phyloP scores from a whole-genome alignment of 2,797 vertebrate genomes.

The Crypturellus tataupa region DNA sequence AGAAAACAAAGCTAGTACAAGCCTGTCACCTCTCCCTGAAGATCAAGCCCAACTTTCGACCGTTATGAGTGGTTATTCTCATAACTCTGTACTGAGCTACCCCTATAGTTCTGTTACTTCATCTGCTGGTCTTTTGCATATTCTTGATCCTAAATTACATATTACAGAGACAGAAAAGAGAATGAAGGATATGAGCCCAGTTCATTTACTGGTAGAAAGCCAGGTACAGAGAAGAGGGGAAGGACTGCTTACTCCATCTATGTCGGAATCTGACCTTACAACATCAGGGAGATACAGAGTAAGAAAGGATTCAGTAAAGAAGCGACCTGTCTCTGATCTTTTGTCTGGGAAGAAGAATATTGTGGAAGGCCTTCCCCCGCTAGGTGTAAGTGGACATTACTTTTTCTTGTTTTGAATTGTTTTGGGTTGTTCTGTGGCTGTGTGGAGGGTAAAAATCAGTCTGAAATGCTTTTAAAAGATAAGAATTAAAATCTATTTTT shows the following conservation, averaged over 20 bases:
- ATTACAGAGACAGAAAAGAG: constrained; percentile 84
- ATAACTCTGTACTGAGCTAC: constrained; percentile 85
- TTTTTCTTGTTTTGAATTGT: background rate
- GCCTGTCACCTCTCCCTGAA: constrained; percentile 59
- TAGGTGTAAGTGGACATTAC: constrained; percentile 85
- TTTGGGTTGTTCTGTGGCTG: background rate
- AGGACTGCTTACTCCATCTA: constrained; percentile 87
- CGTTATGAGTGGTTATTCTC: constrained; percentile 79
- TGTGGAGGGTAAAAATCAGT: background rate
- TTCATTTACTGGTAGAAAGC: constrained; percentile 79
- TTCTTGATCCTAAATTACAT: constrained; percentile 86
- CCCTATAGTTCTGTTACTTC: constrained; percentile 82
- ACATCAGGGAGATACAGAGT: constrained; percentile 85
- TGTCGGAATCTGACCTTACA: constrained; percentile 93
- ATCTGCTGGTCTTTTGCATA: constrained; percentile 79
- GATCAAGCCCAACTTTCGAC: constrained; percentile 81
- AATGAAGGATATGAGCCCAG: constrained; percentile 57
- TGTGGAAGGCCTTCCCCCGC: constrained; percentile 92
- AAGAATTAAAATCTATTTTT: background rate
- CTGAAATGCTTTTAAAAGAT: background rate
- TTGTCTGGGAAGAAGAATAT: constrained; percentile 88
- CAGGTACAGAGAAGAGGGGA: constrained; percentile 77
- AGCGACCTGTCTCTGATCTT: constrained; percentile 91
- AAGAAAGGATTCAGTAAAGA: constrained; percentile 89
- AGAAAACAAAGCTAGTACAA: constrained; percentile 80